Evolutionary conservation across 2,888 invertebrate genomes (phyloP).

Genomic region (Chirona hameri): DNA sequence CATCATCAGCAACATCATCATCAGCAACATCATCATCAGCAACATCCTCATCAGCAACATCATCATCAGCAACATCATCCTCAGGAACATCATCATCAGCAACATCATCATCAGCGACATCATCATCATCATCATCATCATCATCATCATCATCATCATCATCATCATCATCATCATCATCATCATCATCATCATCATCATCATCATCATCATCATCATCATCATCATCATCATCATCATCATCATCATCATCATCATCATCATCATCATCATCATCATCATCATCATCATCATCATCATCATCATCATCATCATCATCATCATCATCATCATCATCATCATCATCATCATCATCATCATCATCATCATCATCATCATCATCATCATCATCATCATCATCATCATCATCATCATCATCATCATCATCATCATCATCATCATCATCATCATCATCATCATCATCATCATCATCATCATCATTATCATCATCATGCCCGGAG

Average conservation of each 20-base stretch:
- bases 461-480: conserved; percentile 11
- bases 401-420: conserved; percentile 22
- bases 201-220: conserved; percentile 22
- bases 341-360: conserved; percentile 22
- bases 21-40: too few relatives aligned
- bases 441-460: conserved; percentile 22
- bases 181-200: conserved; percentile 22
- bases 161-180: conserved; percentile 22
- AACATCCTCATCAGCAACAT: too few relatives aligned
- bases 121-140: conserved; percentile 22
- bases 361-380: conserved; percentile 3
- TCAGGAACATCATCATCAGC: too few relatives aligned
- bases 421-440: conserved; percentile 22
- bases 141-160: conserved; percentile 22
- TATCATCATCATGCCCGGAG: conserved; percentile 10
- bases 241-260: conserved; percentile 22
- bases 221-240: conserved; percentile 22
- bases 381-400: conserved; percentile 22
- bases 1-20: too few relatives aligned
- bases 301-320: conserved; percentile 22
- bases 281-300: conserved; percentile 22
- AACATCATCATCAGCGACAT: too few relatives aligned
- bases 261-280: conserved; percentile 22
- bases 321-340: conserved; percentile 22
- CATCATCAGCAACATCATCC: too few relatives aligned